A percentile compares a stretch with the other conserved stretches of the same genome.
These are phyloP conservation scores for Atrina japonica DNA, from an alignment of 2,888 invertebrate genomes.

Conservation along the genomic window DNA sequence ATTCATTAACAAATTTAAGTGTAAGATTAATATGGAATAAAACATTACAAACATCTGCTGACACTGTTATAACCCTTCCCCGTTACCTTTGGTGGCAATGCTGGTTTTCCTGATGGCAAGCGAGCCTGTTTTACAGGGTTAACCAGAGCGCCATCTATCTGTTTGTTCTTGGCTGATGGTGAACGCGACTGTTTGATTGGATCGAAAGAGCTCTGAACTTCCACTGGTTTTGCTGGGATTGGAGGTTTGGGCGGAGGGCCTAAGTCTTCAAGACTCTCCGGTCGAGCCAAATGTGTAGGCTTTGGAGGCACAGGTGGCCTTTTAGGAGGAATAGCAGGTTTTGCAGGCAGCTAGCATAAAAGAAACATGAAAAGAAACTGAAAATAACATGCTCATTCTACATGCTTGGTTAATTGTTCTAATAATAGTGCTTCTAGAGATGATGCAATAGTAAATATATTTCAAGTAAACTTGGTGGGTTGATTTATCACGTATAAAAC, in stretches of 20 bases:
- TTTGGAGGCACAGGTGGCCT: slow-evolving; percentile 67
- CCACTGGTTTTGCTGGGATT: slow-evolving; percentile 31
- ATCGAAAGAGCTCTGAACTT: slow-evolving; percentile 17
- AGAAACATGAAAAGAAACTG: not conserved
- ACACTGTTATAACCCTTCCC: no score
- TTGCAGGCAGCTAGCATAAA: slow-evolving; percentile 41
- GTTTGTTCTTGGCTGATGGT: slow-evolving; percentile 22
- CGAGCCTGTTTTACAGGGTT: slow-evolving; percentile 53
- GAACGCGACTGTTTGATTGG: slow-evolving; percentile 36
- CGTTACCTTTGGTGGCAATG: slow-evolving; percentile 25
- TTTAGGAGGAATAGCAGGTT: slow-evolving; percentile 52
- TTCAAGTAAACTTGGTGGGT: no score
- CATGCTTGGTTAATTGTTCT: no score
- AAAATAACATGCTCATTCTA: no score
- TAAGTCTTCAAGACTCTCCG: slow-evolving; percentile 41
- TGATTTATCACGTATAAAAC: no score
- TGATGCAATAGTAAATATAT: no score
- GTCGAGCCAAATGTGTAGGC: slow-evolving; percentile 49
- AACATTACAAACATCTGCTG: no score
- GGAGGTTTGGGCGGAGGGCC: slow-evolving; percentile 33
- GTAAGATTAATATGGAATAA: no score
- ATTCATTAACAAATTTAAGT: no score
- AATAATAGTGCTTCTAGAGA: no score
- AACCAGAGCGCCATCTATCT: no score
- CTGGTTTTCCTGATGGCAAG: slow-evolving; percentile 47